Base-by-base conservation (phyloP, 2,797 vertebrate species). In the Danio tinwini region DNA sequence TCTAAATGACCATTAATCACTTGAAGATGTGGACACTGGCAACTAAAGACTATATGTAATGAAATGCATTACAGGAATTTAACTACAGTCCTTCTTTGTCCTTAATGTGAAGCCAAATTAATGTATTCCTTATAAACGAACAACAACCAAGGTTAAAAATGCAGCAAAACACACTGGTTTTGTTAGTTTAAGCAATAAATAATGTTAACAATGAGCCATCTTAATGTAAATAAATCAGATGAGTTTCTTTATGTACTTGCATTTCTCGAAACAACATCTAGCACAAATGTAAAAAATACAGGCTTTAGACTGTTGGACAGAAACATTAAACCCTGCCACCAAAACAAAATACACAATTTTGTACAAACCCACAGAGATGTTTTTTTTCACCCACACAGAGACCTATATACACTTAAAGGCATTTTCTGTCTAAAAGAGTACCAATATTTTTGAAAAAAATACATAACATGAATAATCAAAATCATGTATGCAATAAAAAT, bases 191-290 rank as follows among this genome's bases (percentile, higher is more conserved):
- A 29, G 29, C 29, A 29, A 29, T 3, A 29, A 29, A n/a, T n/a
- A 29, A 29, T 29, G 29, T 29, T 29, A 1, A 29, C 3, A 29
- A 29, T 29, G 3, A 29, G 29, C 29, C 29, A 29, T 29, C 29
- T 29, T 29, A 1, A 29, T 29, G 29, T 29, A 29, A 29, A 29
- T 29, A 29, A 49, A 58, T 16, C n/a, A 44, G 37, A 55, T 59
- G 42, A 59, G 59, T 62, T 16, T 62, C 3, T 45, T 45, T 4
- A 11, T 64, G 47, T 61, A 29, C 13, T 40, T 40, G 10, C 44
- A 58, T 55, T 12, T 70, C 40, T 78, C 59, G 2, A 14, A 50
- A 29, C 40, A 42, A 74, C 40, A 79, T 21, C 62, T 47, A 53
- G 4, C 14, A 56, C 17, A 55, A 5, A 14, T 52, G 29, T 19